phyloP scores from a whole-genome alignment of 2,113 vertebrate genomes.

The Litocranius walleri region DNA sequence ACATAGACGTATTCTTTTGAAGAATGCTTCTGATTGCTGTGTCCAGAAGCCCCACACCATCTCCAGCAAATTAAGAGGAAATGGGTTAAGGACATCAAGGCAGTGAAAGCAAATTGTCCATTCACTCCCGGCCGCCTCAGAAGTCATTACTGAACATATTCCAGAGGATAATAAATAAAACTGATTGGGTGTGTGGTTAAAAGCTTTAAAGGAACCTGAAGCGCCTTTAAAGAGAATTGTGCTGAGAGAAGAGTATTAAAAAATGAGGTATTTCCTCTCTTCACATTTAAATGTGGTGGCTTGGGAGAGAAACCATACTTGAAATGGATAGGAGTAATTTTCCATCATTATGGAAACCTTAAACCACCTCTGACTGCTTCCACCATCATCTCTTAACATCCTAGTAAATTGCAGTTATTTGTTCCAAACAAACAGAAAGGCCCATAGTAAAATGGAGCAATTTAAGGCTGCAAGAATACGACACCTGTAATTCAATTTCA shows the following conservation, averaged over 20 bases:
- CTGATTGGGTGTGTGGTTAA: slow-evolving; percentile 42
- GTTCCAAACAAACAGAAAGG: slow-evolving; percentile 81
- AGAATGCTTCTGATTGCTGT: not conserved
- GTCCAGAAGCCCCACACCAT: not conserved
- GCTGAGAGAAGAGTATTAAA: slow-evolving; percentile 45
- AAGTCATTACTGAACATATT: slow-evolving; percentile 14
- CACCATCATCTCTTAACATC: slow-evolving; percentile 72
- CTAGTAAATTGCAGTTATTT: slow-evolving; percentile 82
- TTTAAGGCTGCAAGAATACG: slow-evolving; percentile 77
- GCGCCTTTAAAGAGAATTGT: slow-evolving; percentile 37
- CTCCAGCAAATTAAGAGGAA: slow-evolving; percentile 56
- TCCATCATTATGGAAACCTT: slow-evolving; percentile 79
- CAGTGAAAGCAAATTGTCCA: slow-evolving; percentile 57
- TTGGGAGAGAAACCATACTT: slow-evolving; percentile 56
- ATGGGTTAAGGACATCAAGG: slow-evolving; percentile 34
- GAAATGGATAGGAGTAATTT: slow-evolving; percentile 79
- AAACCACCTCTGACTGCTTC: slow-evolving; percentile 79
- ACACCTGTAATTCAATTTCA: slow-evolving; percentile 86
- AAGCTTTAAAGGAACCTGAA: slow-evolving; percentile 48
- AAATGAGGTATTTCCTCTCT: slow-evolving; percentile 59
- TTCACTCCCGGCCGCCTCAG: not conserved
- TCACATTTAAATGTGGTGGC: slow-evolving; percentile 65
- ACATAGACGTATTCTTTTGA: not conserved
- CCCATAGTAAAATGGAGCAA: slow-evolving; percentile 79
- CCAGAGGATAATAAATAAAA: slow-evolving; percentile 64